Evolutionary conservation across 2,888 invertebrate species (phyloP).

Genomic region (Leptinotarsa peninsularis): DNA sequence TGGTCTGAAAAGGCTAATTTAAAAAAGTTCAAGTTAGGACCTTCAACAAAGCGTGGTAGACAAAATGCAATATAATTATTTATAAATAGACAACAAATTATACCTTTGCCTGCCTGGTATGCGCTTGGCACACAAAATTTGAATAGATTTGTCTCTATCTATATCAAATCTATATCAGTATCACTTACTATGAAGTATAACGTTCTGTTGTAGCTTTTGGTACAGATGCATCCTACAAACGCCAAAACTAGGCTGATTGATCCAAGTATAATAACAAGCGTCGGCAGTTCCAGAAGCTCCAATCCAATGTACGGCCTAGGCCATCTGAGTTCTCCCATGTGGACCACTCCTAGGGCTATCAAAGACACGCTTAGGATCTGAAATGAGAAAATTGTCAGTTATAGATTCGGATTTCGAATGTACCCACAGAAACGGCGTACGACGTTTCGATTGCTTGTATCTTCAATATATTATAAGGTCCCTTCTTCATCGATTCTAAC

Average conservation of each 20-base stretch:
- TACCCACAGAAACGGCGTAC: too few species aligned
- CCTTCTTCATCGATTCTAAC: too few species aligned
- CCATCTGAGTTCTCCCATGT: constrained; percentile 52
- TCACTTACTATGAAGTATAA: constrained; percentile 49
- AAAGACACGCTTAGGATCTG: constrained; percentile 55
- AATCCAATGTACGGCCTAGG: constrained; percentile 50
- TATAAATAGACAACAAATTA: too few species aligned
- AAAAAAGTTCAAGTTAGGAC: too few species aligned
- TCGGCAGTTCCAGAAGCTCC: constrained; percentile 68
- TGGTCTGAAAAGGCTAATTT: too few species aligned
- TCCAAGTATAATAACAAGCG: constrained; percentile 75
- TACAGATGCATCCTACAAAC: constrained; percentile 53
- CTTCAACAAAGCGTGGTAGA: too few species aligned
- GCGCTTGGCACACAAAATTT: background rate
- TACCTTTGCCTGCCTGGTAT: too few species aligned
- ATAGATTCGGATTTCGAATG: too few species aligned
- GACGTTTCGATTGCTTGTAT: too few species aligned
- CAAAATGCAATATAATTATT: too few species aligned
- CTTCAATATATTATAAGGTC: too few species aligned
- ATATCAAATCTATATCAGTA: background rate
- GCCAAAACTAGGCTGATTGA: constrained; percentile 68
- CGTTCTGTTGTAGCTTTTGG: constrained; percentile 49
- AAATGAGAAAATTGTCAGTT: constrained; percentile 18
- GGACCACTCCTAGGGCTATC: constrained; percentile 53
- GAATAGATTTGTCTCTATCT: background rate